These are phyloP conservation scores for Brachionus calyciflorus DNA, from an alignment of 1,140 invertebrate species.

Conservation along the genomic window DNA sequence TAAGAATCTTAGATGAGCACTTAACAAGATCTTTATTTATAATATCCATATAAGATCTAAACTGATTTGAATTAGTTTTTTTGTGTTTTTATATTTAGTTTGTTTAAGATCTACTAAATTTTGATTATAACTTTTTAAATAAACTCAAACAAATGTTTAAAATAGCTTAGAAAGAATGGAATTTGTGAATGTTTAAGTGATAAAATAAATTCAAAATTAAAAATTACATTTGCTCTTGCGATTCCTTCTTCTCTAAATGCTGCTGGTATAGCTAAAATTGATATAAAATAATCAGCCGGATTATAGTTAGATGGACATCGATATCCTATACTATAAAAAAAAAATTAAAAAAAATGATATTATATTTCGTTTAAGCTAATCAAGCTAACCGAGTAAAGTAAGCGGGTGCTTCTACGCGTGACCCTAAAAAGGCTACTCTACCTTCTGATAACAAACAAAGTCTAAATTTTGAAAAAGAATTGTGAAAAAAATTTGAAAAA, in stretches of 20 bases:
- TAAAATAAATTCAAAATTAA: too few species aligned
- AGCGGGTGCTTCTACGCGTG: background rate
- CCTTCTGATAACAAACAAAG: conserved; percentile 37
- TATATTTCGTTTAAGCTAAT: too few species aligned
- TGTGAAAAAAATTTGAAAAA: conserved; percentile 65
- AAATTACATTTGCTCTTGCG: conserved; percentile 51
- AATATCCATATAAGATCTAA: too few species aligned
- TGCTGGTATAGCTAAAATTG: conserved; percentile 69
- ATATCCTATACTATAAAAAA: conserved; percentile 56
- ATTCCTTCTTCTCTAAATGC: conserved; percentile 69
- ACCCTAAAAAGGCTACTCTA: conserved; percentile 30
- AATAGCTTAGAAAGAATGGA: too few species aligned
- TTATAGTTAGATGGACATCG: conserved; percentile 50
- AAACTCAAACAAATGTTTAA: too few species aligned
- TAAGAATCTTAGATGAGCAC: too few species aligned
- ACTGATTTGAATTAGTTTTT: too few species aligned
- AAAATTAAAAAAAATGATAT: background rate
- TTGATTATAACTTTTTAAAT: too few species aligned
- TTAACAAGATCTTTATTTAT: too few species aligned
- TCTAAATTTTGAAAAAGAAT: background rate
- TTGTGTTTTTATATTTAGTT: too few species aligned
- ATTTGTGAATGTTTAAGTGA: too few species aligned
- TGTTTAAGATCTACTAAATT: too few species aligned
- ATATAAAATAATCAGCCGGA: conserved; percentile 46
- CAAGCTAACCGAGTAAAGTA: conserved; percentile 62